Evolutionary conservation across 2,113 vertebrate genomes (phyloP).

Genomic region (Ameiurus melas): DNA sequence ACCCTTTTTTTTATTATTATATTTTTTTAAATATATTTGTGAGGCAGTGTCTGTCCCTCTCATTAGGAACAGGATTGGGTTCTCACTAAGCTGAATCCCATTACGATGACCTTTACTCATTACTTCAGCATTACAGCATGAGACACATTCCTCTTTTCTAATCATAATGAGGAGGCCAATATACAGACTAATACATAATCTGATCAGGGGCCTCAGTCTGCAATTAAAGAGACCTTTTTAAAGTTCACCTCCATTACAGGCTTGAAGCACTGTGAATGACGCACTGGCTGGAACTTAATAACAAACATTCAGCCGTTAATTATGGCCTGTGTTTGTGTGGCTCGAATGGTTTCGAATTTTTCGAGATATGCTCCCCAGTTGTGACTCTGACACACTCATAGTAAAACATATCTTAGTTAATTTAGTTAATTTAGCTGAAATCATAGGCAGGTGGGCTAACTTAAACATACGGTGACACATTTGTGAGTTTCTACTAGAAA

Average conservation of each 20-base stretch:
- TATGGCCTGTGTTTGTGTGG: conserved; percentile 66
- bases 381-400: conserved; percentile 77
- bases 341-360: conserved; percentile 50
- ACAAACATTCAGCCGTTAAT: conserved; percentile 69
- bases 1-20: conserved; percentile 30
- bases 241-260: conserved; percentile 79
- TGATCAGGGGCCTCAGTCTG: conserved; percentile 68
- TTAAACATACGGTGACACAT: conserved; percentile 43
- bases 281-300: conserved; percentile 73
- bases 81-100: conserved; percentile 65
- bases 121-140: conserved; percentile 64
- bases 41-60: conserved; percentile 58
- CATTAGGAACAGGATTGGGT: conserved; percentile 65
- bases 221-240: conserved; percentile 76
- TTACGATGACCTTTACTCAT: conserved; percentile 73
- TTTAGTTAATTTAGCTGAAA: conserved; percentile 81
- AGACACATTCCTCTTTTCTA: conserved; percentile 70
- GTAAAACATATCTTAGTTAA: conserved; percentile 85
- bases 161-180: conserved; percentile 71
- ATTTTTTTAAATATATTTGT: conserved; percentile 50
- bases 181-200: conserved; percentile 72
- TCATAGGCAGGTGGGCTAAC: conserved; percentile 47
- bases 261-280: conserved; percentile 72
- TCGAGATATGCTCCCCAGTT: conserved; percentile 82
- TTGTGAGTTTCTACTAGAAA: conserved; percentile 31